Percentiles rank a stretch among this genome's conserved stretches.
phyloP scores from a whole-genome alignment of 2,797 vertebrate genomes.

The Capromys pilorides region DNA sequence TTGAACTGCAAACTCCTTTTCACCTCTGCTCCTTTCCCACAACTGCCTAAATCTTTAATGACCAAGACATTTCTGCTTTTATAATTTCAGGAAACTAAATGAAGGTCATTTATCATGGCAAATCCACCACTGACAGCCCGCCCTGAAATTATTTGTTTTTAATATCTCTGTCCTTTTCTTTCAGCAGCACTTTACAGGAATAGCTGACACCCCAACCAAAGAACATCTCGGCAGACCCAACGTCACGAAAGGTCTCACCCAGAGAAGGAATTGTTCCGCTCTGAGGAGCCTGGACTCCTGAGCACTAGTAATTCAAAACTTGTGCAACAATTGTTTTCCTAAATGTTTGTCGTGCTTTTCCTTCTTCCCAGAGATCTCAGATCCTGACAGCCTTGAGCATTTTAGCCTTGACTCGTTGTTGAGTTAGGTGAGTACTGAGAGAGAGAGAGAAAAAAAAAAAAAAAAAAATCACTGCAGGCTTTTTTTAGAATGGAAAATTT shows the following conservation, averaged over 20 bases:
- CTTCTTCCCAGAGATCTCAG: conserved; percentile 50
- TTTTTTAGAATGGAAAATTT: conserved; percentile 68
- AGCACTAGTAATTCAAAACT: conserved; percentile 29
- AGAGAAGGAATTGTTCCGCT: not conserved
- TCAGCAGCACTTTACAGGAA: conserved; percentile 43
- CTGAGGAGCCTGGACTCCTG: not conserved
- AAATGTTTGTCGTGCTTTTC: conserved; percentile 42
- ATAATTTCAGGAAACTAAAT: conserved; percentile 77
- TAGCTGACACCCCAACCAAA: conserved; percentile 3
- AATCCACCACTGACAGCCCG: conserved; percentile 67
- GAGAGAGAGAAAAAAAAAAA: too few species aligned
- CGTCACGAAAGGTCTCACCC: conserved; percentile 18
- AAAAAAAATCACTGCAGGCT: conserved; percentile 51
- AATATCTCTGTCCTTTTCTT: conserved; percentile 56
- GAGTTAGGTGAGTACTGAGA: conserved; percentile 38
- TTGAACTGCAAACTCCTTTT: conserved; percentile 66
- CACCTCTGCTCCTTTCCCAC: conserved; percentile 73
- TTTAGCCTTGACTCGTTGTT: conserved; percentile 47
- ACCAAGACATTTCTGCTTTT: conserved; percentile 71
- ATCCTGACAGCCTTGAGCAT: conserved; percentile 56
- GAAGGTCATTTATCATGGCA: conserved; percentile 72
- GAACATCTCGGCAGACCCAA: not conserved
- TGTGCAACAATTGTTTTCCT: conserved; percentile 24
- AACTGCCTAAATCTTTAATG: conserved; percentile 79
- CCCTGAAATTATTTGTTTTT: conserved; percentile 75